A percentile compares a stretch with the other conserved stretches of the same genome.
These are phyloP conservation scores for Xestoiulus laeticollis DNA, from an alignment of 2,888 invertebrate genomes.

Conservation along the genomic window DNA sequence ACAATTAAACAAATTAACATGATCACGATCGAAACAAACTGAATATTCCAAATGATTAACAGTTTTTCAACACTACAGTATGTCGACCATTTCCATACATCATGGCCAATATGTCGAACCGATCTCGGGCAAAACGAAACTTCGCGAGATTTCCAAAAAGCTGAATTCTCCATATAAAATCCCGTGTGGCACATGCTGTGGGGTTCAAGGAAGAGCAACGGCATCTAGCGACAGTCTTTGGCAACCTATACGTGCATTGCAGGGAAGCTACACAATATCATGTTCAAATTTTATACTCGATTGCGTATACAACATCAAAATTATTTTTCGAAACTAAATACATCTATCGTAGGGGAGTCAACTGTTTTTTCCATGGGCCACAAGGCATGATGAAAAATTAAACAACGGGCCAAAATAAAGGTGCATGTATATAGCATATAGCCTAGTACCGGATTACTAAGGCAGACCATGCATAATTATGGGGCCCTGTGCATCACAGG, in stretches of 20 bases:
- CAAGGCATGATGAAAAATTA: no score
- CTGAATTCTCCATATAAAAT: background rate
- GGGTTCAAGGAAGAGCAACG: background rate
- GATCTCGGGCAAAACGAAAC: background rate
- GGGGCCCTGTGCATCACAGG: no score
- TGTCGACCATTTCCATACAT: conserved; percentile 43
- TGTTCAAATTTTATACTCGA: no score
- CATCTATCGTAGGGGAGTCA: no score
- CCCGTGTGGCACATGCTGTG: background rate
- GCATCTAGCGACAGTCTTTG: background rate
- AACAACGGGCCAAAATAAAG: no score
- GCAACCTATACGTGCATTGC: background rate
- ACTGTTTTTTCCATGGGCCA: no score
- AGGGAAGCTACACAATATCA: no score
- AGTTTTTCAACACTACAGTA: conserved; percentile 43
- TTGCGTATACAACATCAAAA: no score
- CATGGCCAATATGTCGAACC: conserved; percentile 41
- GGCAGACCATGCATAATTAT: no score
- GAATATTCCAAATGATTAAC: conserved; percentile 39
- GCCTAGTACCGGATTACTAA: no score
- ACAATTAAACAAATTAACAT: background rate
- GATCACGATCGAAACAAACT: background rate
- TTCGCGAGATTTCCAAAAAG: conserved; percentile 18
- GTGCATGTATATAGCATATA: no score
- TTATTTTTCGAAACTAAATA: no score